Conservation (phyloP, 2,113 vertebrate genomes). For the Equus quagga region DNA sequence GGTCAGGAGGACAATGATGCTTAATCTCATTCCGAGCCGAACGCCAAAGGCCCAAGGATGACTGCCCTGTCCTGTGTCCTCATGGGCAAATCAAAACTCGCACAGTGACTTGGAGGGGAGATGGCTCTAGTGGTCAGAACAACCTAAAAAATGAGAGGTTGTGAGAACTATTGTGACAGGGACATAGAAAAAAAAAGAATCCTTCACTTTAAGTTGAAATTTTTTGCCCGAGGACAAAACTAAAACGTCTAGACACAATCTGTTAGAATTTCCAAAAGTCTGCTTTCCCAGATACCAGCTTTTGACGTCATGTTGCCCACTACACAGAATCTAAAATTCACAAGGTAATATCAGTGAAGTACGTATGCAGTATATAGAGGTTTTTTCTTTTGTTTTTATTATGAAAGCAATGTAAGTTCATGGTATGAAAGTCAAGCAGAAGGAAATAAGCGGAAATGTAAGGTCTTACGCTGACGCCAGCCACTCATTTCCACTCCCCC, state of each 20-base stretch:
- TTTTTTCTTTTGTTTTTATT: slow-evolving; percentile 36
- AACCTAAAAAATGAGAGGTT: neutral
- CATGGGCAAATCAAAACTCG: neutral
- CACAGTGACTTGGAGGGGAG: neutral
- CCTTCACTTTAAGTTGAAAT: neutral
- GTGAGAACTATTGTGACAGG: neutral
- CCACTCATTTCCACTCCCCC: neutral
- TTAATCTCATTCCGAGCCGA: neutral
- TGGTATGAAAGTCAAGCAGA: slow-evolving; percentile 7
- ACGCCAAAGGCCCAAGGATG: neutral
- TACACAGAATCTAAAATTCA: slow-evolving; percentile 40
- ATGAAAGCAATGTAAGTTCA: slow-evolving; percentile 17
- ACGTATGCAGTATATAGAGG: neutral
- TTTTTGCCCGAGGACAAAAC: neutral
- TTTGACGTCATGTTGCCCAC: neutral
- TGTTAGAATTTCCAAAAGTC: neutral
- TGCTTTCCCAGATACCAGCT: neutral
- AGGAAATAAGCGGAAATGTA: neutral
- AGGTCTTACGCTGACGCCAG: neutral
- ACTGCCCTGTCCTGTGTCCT: neutral
- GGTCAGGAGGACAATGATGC: neutral
- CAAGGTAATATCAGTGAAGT: neutral
- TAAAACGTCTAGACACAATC: neutral
- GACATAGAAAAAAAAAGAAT: neutral
- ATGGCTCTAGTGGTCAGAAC: neutral